Conservation (phyloP, 2,797 vertebrate genomes). For the Agapornis canus region DNA sequence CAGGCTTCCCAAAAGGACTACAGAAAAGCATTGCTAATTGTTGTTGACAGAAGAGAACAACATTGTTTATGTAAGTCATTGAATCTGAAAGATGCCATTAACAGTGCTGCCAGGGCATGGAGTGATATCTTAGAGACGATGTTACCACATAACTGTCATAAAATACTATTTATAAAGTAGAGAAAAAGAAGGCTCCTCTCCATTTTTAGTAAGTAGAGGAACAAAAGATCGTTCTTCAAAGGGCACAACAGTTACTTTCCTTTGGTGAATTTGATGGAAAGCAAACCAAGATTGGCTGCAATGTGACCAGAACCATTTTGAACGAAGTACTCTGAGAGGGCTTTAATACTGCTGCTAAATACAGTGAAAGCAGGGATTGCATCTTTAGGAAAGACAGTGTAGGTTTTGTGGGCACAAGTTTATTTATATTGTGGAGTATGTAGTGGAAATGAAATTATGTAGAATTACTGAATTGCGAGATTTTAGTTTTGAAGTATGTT, state of each 20-base stretch:
- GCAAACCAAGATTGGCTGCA: not conserved
- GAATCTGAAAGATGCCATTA: constrained; percentile 69
- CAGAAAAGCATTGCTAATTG: constrained; percentile 69
- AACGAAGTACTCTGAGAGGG: not conserved
- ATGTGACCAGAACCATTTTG: not conserved
- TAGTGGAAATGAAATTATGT: not conserved
- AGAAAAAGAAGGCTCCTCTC: not conserved
- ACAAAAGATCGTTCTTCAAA: not conserved
- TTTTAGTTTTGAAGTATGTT: not conserved
- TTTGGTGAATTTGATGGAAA: not conserved
- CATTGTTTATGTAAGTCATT: constrained; percentile 69
- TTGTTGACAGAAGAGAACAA: constrained; percentile 70
- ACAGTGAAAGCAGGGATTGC: not conserved
- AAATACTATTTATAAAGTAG: not conserved
- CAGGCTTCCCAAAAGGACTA: constrained; percentile 53
- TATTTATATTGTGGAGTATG: not conserved
- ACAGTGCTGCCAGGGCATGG: constrained; percentile 32
- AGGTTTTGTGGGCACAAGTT: not conserved
- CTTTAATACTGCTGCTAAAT: not conserved
- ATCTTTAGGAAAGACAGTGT: not conserved
- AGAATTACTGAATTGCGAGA: not conserved
- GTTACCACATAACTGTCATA: not conserved
- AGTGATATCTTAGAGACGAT: constrained; percentile 28
- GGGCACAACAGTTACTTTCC: not conserved
- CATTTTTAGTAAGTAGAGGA: not conserved